phyloP scores from a whole-genome alignment of 1,140 invertebrate genomes.

The Coelopa frigida region DNA sequence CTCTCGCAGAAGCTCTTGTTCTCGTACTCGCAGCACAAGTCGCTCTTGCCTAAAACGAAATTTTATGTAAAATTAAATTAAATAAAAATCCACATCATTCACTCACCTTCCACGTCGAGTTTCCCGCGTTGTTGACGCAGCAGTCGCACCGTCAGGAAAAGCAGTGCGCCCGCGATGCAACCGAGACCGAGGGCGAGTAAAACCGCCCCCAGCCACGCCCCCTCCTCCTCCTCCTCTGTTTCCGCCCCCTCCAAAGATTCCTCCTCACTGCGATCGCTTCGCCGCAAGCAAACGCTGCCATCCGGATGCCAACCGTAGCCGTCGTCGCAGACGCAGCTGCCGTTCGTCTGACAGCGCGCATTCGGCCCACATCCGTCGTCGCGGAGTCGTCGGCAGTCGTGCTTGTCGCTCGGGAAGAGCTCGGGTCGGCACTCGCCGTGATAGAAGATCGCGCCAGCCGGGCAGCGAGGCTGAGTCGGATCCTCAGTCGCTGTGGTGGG shows the following conservation, averaged over 20 bases:
- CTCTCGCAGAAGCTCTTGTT: too few relatives aligned
- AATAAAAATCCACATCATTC: background rate
- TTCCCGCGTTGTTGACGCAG: background rate
- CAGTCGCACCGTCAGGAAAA: background rate
- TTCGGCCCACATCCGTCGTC: background rate
- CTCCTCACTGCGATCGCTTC: background rate
- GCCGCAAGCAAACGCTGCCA: background rate
- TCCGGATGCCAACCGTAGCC: slow-evolving; percentile 5
- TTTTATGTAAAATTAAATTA: background rate
- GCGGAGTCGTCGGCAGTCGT: slow-evolving; percentile 2
- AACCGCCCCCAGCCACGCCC: background rate
- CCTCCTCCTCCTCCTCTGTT: background rate
- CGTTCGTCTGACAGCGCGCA: slow-evolving; percentile 6
- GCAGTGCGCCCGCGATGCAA: background rate
- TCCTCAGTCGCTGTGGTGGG: too few relatives aligned
- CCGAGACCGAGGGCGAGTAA: background rate
- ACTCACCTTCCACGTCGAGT: slow-evolving; percentile 8
- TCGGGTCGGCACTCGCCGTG: slow-evolving; percentile 2
- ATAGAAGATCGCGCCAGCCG: slow-evolving; percentile 4
- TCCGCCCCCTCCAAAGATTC: background rate
- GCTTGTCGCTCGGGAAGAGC: slow-evolving; percentile 5
- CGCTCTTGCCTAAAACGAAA: slow-evolving; percentile 6
- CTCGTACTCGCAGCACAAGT: background rate
- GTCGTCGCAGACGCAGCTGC: slow-evolving; percentile 6
- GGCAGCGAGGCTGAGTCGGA: too few relatives aligned